Evolutionary conservation across 2,888 invertebrate species (phyloP).

Genomic region (Hirtodrosophila trivittata): DNA sequence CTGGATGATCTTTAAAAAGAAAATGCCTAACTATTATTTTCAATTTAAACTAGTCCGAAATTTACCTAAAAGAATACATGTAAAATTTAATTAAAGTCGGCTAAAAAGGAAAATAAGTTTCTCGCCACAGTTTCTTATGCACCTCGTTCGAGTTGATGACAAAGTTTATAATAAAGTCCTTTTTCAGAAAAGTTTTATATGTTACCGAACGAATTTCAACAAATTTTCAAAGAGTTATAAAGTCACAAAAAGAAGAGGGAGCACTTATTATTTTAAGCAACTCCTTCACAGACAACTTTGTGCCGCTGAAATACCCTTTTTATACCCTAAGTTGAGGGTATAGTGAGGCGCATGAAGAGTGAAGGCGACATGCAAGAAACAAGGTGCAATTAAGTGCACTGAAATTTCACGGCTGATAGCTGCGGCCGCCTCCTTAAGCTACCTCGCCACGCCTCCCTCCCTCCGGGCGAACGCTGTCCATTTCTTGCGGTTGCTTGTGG

Average conservation of each 20-base stretch:
- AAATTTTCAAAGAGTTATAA: too few relatives aligned
- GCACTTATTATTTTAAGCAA: background rate
- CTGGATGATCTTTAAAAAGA: conserved; percentile 22
- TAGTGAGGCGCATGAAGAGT: conserved; percentile 43
- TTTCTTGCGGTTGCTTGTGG: conserved; percentile 19
- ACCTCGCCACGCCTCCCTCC: background rate
- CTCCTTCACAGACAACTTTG: background rate
- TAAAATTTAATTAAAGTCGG: too few relatives aligned
- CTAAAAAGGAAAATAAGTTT: too few relatives aligned
- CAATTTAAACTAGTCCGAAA: too few relatives aligned
- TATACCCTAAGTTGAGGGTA: conserved; percentile 9
- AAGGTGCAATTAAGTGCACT: conserved; percentile 67
- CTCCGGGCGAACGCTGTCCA: background rate
- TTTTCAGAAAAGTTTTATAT: too few relatives aligned
- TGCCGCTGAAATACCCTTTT: conserved; percentile 8
- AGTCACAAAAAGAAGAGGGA: too few relatives aligned
- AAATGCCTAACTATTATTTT: too few relatives aligned
- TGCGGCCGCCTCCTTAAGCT: conserved; percentile 6
- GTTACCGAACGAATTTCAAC: too few relatives aligned
- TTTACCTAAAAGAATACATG: too few relatives aligned
- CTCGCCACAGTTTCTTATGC: too few relatives aligned
- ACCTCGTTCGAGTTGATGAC: too few relatives aligned
- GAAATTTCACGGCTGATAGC: conserved; percentile 32
- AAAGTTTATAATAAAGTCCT: too few relatives aligned
- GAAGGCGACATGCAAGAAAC: conserved; percentile 70